Base-by-base conservation (phyloP, 1,140 invertebrate genomes). In the Drosophila athabasca region DNA sequence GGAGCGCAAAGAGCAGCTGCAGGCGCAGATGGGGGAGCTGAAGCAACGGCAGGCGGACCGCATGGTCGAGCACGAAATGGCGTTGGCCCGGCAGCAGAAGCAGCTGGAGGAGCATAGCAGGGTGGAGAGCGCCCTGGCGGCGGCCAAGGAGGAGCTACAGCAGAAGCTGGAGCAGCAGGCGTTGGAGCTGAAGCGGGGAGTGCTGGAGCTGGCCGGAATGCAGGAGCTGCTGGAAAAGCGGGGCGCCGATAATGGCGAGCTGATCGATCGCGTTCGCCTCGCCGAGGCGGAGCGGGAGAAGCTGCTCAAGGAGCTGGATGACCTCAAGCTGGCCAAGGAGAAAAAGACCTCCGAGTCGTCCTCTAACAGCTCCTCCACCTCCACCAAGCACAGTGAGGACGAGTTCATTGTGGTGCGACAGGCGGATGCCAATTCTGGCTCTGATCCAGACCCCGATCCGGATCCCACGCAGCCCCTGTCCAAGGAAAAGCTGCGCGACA, bases 1-100 rank as follows among this genome's bases (percentile, higher is more conserved):
- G 15, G 82, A 92, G 0, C 77, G 95, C n/a, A 95, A 95, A 89
- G 93, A 93, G 15, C 93, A 95, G 60, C 77, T 94, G n/a, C 93
- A 94, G 52, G 93, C 93, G n/a, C 95, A 95, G 52, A 66, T 90
- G 26, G 58, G 26, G 3, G 66, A 51, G 26, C 67, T 87, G 6
- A 83, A 79, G 51, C 54, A 79, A 29, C 6, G 65, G 7, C 80
- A 91, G 52, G 74, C 78, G 6, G 76, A 87, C n/a, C 79, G 78
- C 6, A 58, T 91, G 45, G 79, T 90, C n/a, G 71, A 64, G 46
- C 76, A 81, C 17, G 87, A 91, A 31, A 13, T 89, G 62, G 72
- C 76, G 22, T 52, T 74, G 22, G 90, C 77, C 6, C 44, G 70
- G 1, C 55, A 85, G 57, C 69, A 78, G 26, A 76, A 76, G n/a